Base-by-base conservation (phyloP, 2,888 invertebrate species). In the Harpalus rubripes region DNA sequence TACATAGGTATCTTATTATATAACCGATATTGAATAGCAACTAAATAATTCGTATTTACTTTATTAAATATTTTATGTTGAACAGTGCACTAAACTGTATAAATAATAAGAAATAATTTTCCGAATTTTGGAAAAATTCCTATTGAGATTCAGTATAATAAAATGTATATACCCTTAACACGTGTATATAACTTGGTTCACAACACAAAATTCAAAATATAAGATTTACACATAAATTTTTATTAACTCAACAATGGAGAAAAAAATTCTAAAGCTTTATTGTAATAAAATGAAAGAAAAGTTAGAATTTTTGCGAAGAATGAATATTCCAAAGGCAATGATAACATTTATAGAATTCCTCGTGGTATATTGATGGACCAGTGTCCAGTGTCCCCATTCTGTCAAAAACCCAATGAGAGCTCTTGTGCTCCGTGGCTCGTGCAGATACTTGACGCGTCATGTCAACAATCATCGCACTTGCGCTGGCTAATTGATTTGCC, bases 401-500 rank as follows among this genome's bases (percentile, higher is more conserved):
- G 44, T 52, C 44, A 10, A 52, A 52, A 52, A 52, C 44, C 44
- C 10, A 52, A 12, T 52, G 44, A 52, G 44, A 12, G 12, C 44
- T 12, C 44, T 52, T 12, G 12, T 52, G 44, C 44, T 52, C 44
- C 2, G 10, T 10, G 7, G 44, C 44, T 52, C 44, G 44, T 12
- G 44, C 44, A 12, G 12, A 8, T 12, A 52, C 56, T 78, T 56
- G 56, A 78, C 78, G 78, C 18, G 78, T 78, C 78, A 78, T 78
- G 78, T 44, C 56, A 78, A 32, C 52, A 78, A 78, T 78, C 52
- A 78, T 58, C 26, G 44, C 78, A 78, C 52, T 58, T 76, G 78
- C 56, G 44, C 63, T 22, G 12, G 18, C 78, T 56, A 56, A 78
- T 78, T 78, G 78, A 78, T 78, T 52, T 78, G 56, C 15, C 78